phyloP scores from a whole-genome alignment of 2,888 invertebrate genomes.

The Drepana falcataria region DNA sequence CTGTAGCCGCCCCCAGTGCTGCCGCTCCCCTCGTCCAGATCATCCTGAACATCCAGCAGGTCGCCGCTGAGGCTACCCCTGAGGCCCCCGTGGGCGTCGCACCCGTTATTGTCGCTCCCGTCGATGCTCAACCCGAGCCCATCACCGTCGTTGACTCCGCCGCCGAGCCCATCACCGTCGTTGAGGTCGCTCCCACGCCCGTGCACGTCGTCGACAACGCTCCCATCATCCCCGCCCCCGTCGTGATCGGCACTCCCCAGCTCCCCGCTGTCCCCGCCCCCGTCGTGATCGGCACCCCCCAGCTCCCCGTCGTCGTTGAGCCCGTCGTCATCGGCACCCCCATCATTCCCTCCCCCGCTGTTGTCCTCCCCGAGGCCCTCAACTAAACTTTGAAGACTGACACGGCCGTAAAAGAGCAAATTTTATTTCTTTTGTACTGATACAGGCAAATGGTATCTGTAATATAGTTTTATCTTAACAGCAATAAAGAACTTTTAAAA shows the following conservation, averaged over 20 bases:
- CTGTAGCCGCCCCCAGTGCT: not conserved
- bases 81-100: not conserved
- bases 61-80: not conserved
- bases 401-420: not conserved
- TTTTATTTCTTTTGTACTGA: not conserved
- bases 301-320: slow-evolving; percentile 1
- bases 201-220: not conserved
- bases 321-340: slow-evolving; percentile 3
- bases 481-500: not conserved
- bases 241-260: not conserved
- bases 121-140: slow-evolving; percentile 1
- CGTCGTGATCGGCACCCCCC: not conserved
- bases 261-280: not conserved
- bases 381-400: not conserved
- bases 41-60: slow-evolving; percentile 6
- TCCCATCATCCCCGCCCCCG: not conserved
- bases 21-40: slow-evolving; percentile 7
- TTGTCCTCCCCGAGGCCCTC: slow-evolving; percentile 1
- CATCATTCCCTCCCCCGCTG: slow-evolving; percentile 3
- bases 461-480: not conserved
- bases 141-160: slow-evolving; percentile 1
- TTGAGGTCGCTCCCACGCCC: not conserved
- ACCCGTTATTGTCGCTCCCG: not conserved
- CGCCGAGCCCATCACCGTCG: slow-evolving; percentile 1
- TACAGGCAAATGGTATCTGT: not conserved